These are phyloP conservation scores for Neoaliturus tenellus DNA, from an alignment of 2,888 invertebrate genomes.

Conservation along the genomic window DNA sequence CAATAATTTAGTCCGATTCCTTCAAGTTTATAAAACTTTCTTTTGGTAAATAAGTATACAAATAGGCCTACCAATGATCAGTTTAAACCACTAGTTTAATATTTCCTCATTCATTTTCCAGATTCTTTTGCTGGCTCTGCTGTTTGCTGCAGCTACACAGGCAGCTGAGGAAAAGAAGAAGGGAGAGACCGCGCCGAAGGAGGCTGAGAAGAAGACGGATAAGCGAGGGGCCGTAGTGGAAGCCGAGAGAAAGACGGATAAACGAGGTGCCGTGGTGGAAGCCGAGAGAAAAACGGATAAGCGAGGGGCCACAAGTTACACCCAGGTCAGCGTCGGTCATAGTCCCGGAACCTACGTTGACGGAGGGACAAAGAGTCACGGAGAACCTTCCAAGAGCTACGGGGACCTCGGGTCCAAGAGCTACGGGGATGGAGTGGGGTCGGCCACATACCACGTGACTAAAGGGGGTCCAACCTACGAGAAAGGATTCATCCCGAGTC, in stretches of 20 bases:
- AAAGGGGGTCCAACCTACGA: constrained; percentile 60
- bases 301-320: constrained; percentile 24
- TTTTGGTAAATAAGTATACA: too few relatives aligned
- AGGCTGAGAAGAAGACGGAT: constrained; percentile 8
- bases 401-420: not conserved
- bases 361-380: not conserved
- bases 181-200: not conserved
- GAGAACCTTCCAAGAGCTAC: too few relatives aligned
- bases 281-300: constrained; percentile 33
- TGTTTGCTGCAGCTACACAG: not conserved
- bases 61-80: too few relatives aligned
- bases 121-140: not conserved
- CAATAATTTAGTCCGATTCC: too few relatives aligned
- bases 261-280: not conserved
- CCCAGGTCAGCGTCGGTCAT: not conserved
- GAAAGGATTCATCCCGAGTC: constrained; percentile 61
- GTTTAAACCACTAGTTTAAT: too few relatives aligned
- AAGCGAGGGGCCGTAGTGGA: not conserved
- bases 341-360: not conserved
- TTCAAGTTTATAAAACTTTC: too few relatives aligned
- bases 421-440: not conserved
- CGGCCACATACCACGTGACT: constrained; percentile 14
- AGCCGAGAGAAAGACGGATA: constrained; percentile 21
- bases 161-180: constrained; percentile 30
- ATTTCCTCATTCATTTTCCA: too few relatives aligned